Evolutionary conservation across 2,797 vertebrate genomes (phyloP), one percentile per base, ranked within the genome.

Genomic region (Peromyscus nudipes): DNA sequence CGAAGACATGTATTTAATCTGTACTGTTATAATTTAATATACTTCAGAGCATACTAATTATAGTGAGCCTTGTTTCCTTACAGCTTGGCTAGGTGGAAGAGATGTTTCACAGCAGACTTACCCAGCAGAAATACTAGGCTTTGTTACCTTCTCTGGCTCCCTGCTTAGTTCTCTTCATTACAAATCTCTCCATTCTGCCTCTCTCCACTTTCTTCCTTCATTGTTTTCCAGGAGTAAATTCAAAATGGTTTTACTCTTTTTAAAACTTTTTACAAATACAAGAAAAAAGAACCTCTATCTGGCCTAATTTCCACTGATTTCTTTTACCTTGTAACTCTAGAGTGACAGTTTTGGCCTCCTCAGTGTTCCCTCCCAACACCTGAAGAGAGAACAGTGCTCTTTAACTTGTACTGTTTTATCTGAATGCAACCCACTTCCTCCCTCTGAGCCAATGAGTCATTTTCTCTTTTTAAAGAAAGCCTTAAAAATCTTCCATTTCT

Each of bases 381-480:
- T 97, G 97, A 97, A 96, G 96, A 94, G 80, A 97, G 97, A 98
- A 97, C 97, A 97, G 57, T 96, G 94, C 89, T 97, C 97, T 98
- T 95, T 97, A 96, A 97, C 93, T 98, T 97, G 95, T 77, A 87
- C 92, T 96, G 93, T 96, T 98, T 97, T 97, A 97, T 96, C 94
- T 94, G 96, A 97, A 96, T 92, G 89, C 98, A 98, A 93, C 97
- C 97, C 96, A 97, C 97, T 97, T 97, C 94, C 97, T 97, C 98
- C 97, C 96, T 97, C 96, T 97, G 81, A 97, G 91, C 97, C 97
- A 96, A 96, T 98, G 97, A 98, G 94, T 98, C 98, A 98, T 97
- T 98, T 98, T 98, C 91, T 97, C 97, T 97, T 98, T 98, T 98
- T 98, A 98, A 97, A 98, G 67, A 1, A n/a, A 97, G 94, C 62